A percentile compares a stretch with the other conserved stretches of the same genome.
phyloP scores from a whole-genome alignment of 2,113 vertebrate genomes.

The Microtus richardsoni region DNA sequence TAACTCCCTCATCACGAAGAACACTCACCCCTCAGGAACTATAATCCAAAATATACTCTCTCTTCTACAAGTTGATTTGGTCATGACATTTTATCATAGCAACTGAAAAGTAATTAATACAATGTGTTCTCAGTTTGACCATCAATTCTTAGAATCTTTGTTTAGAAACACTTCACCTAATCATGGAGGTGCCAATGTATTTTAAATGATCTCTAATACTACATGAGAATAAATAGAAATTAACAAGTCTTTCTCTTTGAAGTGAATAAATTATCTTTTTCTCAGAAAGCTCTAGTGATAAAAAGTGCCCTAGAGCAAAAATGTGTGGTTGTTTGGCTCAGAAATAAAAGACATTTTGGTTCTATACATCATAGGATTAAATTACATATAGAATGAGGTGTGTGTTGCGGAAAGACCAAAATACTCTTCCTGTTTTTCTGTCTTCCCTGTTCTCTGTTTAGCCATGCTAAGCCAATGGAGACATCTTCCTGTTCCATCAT shows the following conservation, averaged over 20 bases:
- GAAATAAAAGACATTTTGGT: conserved; percentile 14
- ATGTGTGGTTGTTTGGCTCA: neutral
- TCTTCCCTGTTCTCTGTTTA: neutral
- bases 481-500: neutral
- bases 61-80: too few species aligned
- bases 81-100: neutral
- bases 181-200: neutral
- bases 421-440: neutral
- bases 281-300: conserved; percentile 44
- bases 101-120: neutral
- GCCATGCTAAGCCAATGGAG: neutral
- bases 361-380: neutral
- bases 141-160: conserved; percentile 11
- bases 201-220: conserved; percentile 34
- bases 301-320: conserved; percentile 28
- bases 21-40: neutral
- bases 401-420: neutral
- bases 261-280: conserved; percentile 44
- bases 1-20: fast-evolving
- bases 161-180: conserved; percentile 49
- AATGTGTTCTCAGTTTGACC: neutral
- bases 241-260: conserved; percentile 35
- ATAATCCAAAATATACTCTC: neutral
- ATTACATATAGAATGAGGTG: neutral
- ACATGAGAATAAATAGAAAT: neutral